These are phyloP conservation scores for Neomonachus schauinslandi DNA, from an alignment of 2,113 vertebrate genomes.

Conservation along the genomic window DNA sequence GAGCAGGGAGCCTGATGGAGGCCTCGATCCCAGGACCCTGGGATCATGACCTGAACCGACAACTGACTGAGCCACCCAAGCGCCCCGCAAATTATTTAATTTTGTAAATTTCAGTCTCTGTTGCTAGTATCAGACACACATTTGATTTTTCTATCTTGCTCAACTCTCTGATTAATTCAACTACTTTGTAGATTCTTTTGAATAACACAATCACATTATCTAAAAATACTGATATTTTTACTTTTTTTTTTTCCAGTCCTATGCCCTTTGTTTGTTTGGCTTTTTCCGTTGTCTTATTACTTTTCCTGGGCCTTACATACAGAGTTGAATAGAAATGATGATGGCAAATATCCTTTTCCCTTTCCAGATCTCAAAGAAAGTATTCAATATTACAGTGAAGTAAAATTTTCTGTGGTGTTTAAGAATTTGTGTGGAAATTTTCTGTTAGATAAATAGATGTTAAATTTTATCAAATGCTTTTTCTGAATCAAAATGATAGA, in stretches of 20 bases:
- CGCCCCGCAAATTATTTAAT: neutral
- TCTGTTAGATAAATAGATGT: neutral
- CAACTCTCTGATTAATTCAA: neutral
- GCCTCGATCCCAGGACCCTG: no score
- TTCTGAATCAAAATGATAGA: neutral
- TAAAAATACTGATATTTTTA: neutral
- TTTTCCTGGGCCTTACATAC: neutral
- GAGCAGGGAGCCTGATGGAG: no score
- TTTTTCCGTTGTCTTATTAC: neutral
- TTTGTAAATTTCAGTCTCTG: neutral
- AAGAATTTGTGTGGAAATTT: neutral
- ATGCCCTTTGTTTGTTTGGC: neutral
- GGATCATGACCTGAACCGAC: no score
- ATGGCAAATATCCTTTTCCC: neutral
- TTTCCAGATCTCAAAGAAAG: neutral
- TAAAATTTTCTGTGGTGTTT: neutral
- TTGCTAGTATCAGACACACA: neutral
- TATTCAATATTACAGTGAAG: neutral
- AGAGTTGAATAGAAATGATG: neutral
- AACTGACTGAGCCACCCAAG: no score
- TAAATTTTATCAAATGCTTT: neutral
- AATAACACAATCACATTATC: neutral
- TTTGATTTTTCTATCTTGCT: neutral
- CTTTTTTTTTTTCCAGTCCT: neutral
- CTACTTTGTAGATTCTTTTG: slow-evolving; percentile 10